Evolutionary conservation across 92 coral and sea anemone genomes (phyloP).

Genomic region (Palythoa grandiflora): DNA sequence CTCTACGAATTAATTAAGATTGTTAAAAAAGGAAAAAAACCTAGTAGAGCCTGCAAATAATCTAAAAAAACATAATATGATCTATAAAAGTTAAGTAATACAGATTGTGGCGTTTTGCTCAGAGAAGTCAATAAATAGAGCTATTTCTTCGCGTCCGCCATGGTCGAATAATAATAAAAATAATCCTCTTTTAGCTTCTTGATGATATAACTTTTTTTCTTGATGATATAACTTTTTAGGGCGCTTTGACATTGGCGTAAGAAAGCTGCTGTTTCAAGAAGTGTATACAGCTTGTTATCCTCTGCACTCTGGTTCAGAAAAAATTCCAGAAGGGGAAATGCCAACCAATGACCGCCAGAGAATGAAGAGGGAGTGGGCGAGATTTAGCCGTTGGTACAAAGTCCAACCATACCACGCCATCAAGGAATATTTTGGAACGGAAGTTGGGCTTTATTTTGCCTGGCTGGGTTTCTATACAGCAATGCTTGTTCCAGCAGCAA

Average conservation of each 20-base stretch:
- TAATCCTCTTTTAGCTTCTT: too few species aligned
- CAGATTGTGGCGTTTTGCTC: too few species aligned
- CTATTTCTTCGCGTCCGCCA: too few species aligned
- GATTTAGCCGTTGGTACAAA: conserved; percentile 82
- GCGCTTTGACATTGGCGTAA: conserved; percentile 84
- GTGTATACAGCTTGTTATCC: conserved; percentile 87
- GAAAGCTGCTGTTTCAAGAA: conserved; percentile 71
- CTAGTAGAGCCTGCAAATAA: too few species aligned
- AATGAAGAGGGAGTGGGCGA: conserved; percentile 91
- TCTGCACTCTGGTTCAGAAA: conserved; percentile 88
- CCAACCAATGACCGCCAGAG: conserved; percentile 79
- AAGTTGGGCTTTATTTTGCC: conserved; percentile 91
- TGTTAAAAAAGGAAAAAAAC: too few species aligned
- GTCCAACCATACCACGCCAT: conserved; percentile 93
- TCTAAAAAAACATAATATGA: too few species aligned
- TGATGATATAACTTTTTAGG: neutral
- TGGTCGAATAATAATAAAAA: too few species aligned
- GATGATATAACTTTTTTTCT: too few species aligned
- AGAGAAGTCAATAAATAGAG: too few species aligned
- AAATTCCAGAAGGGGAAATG: conserved; percentile 65
- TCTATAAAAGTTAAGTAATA: too few species aligned
- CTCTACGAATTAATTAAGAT: too few species aligned
- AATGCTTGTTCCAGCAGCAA: conserved; percentile 93
- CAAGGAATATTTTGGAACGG: conserved; percentile 94
- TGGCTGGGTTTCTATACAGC: conserved; percentile 97